Evolutionary conservation across 2,888 invertebrate species (phyloP), one percentile per base, ranked within the genome.

Genomic region (Phalera bucephala): DNA sequence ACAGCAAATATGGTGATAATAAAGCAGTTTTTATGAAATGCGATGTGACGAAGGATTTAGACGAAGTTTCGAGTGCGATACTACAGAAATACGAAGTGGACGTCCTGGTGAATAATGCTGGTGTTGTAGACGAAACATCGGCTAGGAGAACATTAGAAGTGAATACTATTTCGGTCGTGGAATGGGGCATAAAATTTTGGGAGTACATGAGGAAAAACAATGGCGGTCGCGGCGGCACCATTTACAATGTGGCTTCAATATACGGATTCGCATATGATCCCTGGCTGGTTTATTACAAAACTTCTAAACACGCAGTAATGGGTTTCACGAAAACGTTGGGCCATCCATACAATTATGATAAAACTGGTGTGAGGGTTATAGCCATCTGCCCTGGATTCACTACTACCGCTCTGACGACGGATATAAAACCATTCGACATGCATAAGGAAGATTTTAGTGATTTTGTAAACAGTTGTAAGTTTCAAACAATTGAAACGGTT

Each of bases 201-300:
- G 77, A 91, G 33, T 79, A 89, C 60, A 88, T 92, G 89, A 80
- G 91, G n/a, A 84, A 70, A 31, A 81, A 90, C 45, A 82, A 80
- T 14, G 83, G 88, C 1, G 91, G 91, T 0, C 62, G 70, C 23
- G 93, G 93, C 2, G 93, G 93, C 2, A 84, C 89, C 1, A 87
- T 93, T 28, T 80, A 93, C 10, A 94, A 94, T 61, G 73, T 92
- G 21, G 81, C 92, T 1, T 93, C 93, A 0, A 84, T 91, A 8
- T 84, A 90, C 38, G 92, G 92, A 0, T 77, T 21, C 19, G 12
- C 33, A 3, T 27, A 14, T 12, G 40, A 11, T 15, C 55, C 55
- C 9, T 54, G 26, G 31, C 2, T 8, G 5, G 31, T 46, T 1
- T 37, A 7, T 26, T 65, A 61, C 21, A 51, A 50, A 30, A 38